Evolutionary conservation across 2,888 invertebrate genomes (phyloP), one percentile per base, ranked within the genome.

Genomic region (Agriopis aurantiaria): DNA sequence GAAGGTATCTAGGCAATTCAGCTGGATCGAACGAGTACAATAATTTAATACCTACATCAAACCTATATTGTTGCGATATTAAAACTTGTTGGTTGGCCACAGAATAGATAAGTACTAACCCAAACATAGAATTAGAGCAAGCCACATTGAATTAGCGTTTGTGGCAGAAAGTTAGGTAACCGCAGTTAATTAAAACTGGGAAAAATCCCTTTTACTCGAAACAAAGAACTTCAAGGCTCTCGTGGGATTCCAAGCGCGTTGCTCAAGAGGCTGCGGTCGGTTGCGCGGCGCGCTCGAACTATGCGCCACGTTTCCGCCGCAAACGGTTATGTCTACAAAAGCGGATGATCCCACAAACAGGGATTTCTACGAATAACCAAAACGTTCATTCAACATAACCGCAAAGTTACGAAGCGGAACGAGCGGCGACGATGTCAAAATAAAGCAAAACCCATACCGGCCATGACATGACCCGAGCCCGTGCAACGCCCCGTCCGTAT

Each of bases 171-270:
- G 67, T 80, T 77, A 78, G 64, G 79, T 78, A 81, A 84, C 74
- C 74, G 75, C 72, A 73, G 77, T 72, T 73, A 84, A 84, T 82
- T 82, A 80, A 80, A 81, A 80, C 77, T 80, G 75, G 81, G 77
- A 80, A 83, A 84, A 84, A 83, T 76, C 80, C 84, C 82, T 85
- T 84, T 86, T 86, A 84, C 82, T 78, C 73, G 79, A 84, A 86
- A 89, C 88, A 89, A 89, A 89, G 87, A 86, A 80, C 82, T 84
- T 83, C 86, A 90, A 89, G 89, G 89, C 83, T 85, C 79, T 85
- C 82, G 82, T 82, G 82, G 82, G 85, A 87, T 87, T 86, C 84
- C 61, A 40, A 56, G 82, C 73, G 81, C 74, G 75, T 90, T 88
- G 85, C 89, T 80, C 82, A 89, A 88, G 85, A 81, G 71, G 71